phyloP scores from a whole-genome alignment of 35 echinoderm and acorn worm species.

The Lytechinus pictus region DNA sequence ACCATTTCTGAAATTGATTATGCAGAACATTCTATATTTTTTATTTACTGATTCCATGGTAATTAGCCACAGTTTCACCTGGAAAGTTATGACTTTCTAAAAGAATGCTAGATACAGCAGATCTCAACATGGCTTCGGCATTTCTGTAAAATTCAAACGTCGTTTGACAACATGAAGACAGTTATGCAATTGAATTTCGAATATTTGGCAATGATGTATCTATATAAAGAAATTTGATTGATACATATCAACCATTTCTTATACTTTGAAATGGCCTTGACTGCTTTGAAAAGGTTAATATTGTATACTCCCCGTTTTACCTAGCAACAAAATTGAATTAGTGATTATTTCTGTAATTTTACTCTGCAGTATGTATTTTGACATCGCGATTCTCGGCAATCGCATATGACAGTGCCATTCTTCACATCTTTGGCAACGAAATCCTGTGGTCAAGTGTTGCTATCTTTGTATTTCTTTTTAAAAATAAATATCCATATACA shows the following conservation, averaged over 20 bases:
- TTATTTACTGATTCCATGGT: too few species aligned
- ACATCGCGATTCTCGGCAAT: background rate
- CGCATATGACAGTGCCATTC: background rate
- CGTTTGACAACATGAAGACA: too few species aligned
- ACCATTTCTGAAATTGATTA: too few species aligned
- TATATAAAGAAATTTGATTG: background rate
- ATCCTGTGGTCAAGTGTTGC: background rate
- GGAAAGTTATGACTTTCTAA: too few species aligned
- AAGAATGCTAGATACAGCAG: too few species aligned
- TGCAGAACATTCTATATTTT: too few species aligned
- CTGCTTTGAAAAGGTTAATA: background rate
- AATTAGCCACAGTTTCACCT: too few species aligned
- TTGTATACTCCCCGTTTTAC: background rate
- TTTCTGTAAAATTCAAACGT: too few species aligned
- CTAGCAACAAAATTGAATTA: background rate
- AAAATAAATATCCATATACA: too few species aligned
- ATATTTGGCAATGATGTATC: background rate
- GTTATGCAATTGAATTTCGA: too few species aligned
- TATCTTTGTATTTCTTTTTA: background rate
- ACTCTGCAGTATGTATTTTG: background rate
- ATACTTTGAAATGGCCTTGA: background rate
- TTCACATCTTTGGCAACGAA: background rate
- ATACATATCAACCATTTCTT: background rate
- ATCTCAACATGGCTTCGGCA: too few species aligned
- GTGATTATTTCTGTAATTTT: background rate